Base-by-base conservation (phyloP, 1,140 invertebrate genomes). In the Apis laboriosa region DNA sequence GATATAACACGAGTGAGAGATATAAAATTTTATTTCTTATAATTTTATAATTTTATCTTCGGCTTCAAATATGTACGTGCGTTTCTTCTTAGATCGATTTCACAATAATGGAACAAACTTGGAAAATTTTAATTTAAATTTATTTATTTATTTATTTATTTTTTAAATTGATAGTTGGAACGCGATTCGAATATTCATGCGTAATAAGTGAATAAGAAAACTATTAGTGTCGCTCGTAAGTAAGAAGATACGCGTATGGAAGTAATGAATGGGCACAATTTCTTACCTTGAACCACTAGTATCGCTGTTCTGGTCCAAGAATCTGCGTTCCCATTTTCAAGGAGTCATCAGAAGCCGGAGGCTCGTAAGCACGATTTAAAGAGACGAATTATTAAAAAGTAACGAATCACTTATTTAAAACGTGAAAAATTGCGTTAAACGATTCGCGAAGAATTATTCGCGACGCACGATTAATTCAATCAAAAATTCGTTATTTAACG, bases 311-410 rank as follows among this genome's bases (percentile, higher is more conserved):
- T 72, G 70, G 51, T 55, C 70, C 70, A 55, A 72, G 70, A 55
- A 55, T 72, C n/a, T 55, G 49, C 51, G 70, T 72, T 55, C 51
- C 17, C 70, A 55, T 55, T 72, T 72, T 72, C n/a, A 55, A 28
- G 24, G 0, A 55, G 13, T 15, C n/a, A 9, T 5, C 70, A 28
- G 34, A 43, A 7, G 51, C 24, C 70, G 28, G 24, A 19, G 15
- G 12, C 51, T 72, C 9, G 9, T 13, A 13, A n/a, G 1, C 21
- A 19, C n/a, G 49, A 55, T 55, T 71, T 55, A 9, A 55, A 72
- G 28, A 55, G 12, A 9, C 51, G 21, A 24, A 13, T 24, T 55
- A 9, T 24, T 70, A 28, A 55, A n/a, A 55, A 72, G 55, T 9
- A 24, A 70, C 21, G 49, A 15, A 7, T 71, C 49, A 53, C 49